These are phyloP conservation scores for Helleia helle DNA, from an alignment of 2,888 invertebrate genomes.

Conservation along the genomic window DNA sequence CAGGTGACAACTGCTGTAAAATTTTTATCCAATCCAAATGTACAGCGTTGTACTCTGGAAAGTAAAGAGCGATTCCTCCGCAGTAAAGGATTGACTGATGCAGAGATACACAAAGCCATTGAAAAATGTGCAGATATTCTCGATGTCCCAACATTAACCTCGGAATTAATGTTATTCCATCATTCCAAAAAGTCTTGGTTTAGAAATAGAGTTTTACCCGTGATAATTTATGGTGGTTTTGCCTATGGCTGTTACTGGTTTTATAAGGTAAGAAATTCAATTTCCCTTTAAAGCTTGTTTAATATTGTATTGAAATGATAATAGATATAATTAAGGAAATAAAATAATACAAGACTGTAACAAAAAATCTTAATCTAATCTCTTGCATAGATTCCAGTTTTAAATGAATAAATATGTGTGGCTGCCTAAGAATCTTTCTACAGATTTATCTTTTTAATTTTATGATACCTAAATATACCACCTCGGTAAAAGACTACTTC, in stretches of 20 bases:
- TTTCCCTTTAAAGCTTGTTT: no score
- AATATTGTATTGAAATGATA: no score
- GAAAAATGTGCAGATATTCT: conserved; percentile 73
- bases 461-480: no score
- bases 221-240: conserved; percentile 84
- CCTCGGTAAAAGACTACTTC: no score
- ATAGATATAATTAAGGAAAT: no score
- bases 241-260: conserved; percentile 86
- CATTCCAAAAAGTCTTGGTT: conserved; percentile 58
- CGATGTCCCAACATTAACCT: conserved; percentile 49
- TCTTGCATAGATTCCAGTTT: no score
- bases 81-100: conserved; percentile 83
- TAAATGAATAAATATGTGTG: no score
- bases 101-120: conserved; percentile 83
- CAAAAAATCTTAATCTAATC: no score
- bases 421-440: no score
- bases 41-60: conserved; percentile 81
- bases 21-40: conserved; percentile 90
- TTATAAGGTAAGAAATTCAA: conserved; percentile 84
- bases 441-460: no score
- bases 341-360: no score
- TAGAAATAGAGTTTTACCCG: conserved; percentile 80
- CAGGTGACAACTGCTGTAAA: conserved; percentile 90
- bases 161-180: conserved; percentile 56
- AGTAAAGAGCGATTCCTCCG: conserved; percentile 87